Percentiles rank a stretch among this genome's conserved stretches.
Evolutionary conservation across 1,140 invertebrate genomes (phyloP).

Genomic region (Stegodyphus mimosarum): DNA sequence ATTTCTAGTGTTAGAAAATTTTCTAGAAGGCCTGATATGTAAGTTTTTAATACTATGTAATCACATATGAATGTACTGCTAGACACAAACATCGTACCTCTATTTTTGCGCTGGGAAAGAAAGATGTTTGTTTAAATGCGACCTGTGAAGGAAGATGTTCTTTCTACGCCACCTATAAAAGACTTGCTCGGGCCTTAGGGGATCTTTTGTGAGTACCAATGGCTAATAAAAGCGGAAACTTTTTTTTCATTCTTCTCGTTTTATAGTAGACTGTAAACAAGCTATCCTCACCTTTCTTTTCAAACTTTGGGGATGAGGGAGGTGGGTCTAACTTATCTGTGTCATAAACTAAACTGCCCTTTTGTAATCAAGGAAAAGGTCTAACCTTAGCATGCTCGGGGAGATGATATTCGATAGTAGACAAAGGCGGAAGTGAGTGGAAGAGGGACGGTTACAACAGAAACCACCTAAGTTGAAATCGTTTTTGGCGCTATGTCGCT

Average conservation of each 20-base stretch:
- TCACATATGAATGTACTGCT: too few relatives aligned
- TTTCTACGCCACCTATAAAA: conserved; percentile 24
- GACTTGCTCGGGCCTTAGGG: conserved; percentile 38
- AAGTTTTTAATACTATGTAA: too few relatives aligned
- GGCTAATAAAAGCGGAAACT: conserved; percentile 45
- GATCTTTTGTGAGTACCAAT: conserved; percentile 48
- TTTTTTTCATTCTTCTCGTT: conserved; percentile 57
- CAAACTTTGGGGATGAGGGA: conserved; percentile 37
- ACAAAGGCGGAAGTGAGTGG: conserved; percentile 5
- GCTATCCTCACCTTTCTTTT: conserved; percentile 57
- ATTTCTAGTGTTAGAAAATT: too few relatives aligned
- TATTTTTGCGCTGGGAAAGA: too few relatives aligned
- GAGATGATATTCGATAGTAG: conserved; percentile 12
- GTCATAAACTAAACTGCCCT: conserved; percentile 59
- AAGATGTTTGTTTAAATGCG: too few relatives aligned
- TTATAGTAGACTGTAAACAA: conserved; percentile 59
- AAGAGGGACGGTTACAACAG: background rate
- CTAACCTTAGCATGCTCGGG: conserved; percentile 36
- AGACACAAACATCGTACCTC: too few relatives aligned
- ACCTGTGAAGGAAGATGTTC: conserved; percentile 18
- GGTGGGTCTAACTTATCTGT: conserved; percentile 19
- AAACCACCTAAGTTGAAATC: background rate
- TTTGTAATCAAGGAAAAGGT: conserved; percentile 56
- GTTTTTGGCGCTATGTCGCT: conserved; percentile 39
- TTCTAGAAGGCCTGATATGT: too few relatives aligned